phyloP scores from a whole-genome alignment of 2,888 invertebrate species.

The Laspeyria flexula region DNA sequence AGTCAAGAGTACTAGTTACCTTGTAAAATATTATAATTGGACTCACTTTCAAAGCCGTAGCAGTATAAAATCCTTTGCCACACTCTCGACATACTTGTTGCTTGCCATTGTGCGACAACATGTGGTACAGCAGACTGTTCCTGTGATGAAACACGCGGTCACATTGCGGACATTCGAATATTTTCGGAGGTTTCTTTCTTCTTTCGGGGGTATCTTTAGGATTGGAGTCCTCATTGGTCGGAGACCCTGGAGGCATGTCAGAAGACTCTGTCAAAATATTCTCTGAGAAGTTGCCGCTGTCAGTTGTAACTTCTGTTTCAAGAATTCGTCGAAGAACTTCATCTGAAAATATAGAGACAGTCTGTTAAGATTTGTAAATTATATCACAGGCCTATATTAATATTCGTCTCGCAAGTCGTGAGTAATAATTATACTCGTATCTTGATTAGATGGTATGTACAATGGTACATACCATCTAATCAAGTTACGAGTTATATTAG shows the following conservation, averaged over 20 bases:
- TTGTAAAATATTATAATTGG: neutral
- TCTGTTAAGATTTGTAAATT: too few species aligned
- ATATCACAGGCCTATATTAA: too few species aligned
- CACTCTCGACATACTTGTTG: conserved; percentile 92
- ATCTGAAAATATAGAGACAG: conserved; percentile 56
- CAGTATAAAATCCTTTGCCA: conserved; percentile 93
- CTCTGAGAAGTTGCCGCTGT: conserved; percentile 46
- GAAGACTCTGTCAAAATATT: conserved; percentile 49
- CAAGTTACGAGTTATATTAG: too few species aligned
- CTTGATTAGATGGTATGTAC: too few species aligned
- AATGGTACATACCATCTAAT: too few species aligned
- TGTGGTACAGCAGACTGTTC: conserved; percentile 94
- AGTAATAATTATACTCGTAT: too few species aligned
- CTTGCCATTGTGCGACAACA: conserved; percentile 91
- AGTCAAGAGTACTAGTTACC: too few species aligned
- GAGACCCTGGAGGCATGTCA: conserved; percentile 10
- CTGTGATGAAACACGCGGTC: conserved; percentile 91
- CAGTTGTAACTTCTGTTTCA: conserved; percentile 62
- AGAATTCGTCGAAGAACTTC: conserved; percentile 76
- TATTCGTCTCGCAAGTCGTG: too few species aligned
- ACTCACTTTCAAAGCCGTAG: conserved; percentile 91
- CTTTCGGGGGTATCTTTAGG: conserved; percentile 11
- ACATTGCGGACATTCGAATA: conserved; percentile 88
- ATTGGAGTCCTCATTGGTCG: conserved; percentile 12
- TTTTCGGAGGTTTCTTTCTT: conserved; percentile 59